A percentile compares a stretch with the other conserved stretches of the same genome.
Evolutionary conservation across 2,888 invertebrate species (phyloP).

Genomic region (Asteroscopus sphinx): DNA sequence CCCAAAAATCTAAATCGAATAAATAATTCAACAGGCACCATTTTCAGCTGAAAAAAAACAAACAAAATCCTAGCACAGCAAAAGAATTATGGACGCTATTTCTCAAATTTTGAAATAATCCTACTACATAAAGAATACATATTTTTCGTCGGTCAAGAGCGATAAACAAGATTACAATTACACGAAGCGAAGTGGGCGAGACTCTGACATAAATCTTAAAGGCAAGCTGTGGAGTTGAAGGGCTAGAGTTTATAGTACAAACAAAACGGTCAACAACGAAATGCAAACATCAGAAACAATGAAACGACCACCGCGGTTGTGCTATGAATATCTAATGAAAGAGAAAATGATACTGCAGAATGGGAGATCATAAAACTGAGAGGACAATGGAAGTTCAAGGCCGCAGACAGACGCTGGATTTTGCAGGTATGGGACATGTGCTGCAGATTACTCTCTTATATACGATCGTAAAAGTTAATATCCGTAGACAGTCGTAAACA

Average conservation of each 20-base stretch:
- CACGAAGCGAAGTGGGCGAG: slow-evolving; percentile 66
- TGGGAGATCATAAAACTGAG: slow-evolving; percentile 33
- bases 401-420: slow-evolving; percentile 29
- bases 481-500: slow-evolving; percentile 43
- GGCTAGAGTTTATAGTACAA: slow-evolving; percentile 64
- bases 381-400: slow-evolving; percentile 54
- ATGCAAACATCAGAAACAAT: slow-evolving; percentile 61
- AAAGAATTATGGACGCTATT: slow-evolving; percentile 56
- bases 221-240: slow-evolving; percentile 59
- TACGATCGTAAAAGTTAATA: slow-evolving; percentile 49
- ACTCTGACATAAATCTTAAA: slow-evolving; percentile 68
- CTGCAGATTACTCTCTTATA: slow-evolving; percentile 40
- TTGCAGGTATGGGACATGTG: slow-evolving; percentile 41
- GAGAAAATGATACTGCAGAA: slow-evolving; percentile 50
- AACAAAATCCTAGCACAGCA: slow-evolving; percentile 30
- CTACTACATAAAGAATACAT: slow-evolving; percentile 52
- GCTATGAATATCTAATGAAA: slow-evolving; percentile 60
- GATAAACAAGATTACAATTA: slow-evolving; percentile 83
- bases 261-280: slow-evolving; percentile 54
- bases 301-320: slow-evolving; percentile 45
- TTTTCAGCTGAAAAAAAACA: slow-evolving; percentile 42
- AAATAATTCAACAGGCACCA: slow-evolving; percentile 49
- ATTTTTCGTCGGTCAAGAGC: slow-evolving; percentile 61
- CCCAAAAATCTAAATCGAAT: slow-evolving; percentile 37
- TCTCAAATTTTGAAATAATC: slow-evolving; percentile 57